These are phyloP conservation scores for Branchipolynoe longqiensis DNA, from an alignment of 2,888 invertebrate genomes.

Conservation along the genomic window DNA sequence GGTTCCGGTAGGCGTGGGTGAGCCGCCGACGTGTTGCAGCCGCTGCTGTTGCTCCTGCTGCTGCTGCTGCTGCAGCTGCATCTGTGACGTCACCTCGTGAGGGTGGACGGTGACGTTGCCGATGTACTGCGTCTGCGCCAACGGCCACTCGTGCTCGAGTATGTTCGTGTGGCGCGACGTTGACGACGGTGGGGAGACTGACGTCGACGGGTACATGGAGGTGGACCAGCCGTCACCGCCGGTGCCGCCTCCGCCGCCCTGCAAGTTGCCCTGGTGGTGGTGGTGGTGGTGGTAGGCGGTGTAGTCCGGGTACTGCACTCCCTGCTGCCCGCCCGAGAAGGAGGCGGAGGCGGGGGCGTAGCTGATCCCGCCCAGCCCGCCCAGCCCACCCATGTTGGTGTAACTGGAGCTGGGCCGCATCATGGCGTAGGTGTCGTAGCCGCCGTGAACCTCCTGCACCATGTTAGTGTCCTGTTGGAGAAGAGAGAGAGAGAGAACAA, in stretches of 20 bases:
- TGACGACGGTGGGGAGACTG: neutral
- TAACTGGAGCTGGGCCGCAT: slow-evolving; percentile 54
- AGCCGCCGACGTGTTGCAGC: neutral
- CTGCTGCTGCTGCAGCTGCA: neutral
- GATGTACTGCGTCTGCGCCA: slow-evolving; percentile 21
- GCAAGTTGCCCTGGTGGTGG: neutral
- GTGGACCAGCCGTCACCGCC: neutral
- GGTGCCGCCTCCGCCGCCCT: slow-evolving; percentile 2
- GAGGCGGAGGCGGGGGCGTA: neutral
- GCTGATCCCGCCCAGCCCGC: neutral
- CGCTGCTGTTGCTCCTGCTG: neutral
- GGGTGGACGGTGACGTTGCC: slow-evolving; percentile 43
- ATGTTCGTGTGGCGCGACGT: neutral
- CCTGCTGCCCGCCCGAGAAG: slow-evolving; percentile 23
- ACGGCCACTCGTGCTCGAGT: slow-evolving; percentile 11
- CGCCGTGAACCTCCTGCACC: slow-evolving; percentile 58
- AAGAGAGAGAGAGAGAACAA: no score
- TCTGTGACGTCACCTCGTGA: neutral
- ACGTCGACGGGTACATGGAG: slow-evolving; percentile 35
- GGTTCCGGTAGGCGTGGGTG: neutral
- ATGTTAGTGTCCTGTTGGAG: slow-evolving; percentile 55
- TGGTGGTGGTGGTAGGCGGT: slow-evolving; percentile 5
- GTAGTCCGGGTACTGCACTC: slow-evolving; percentile 41
- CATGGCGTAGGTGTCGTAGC: slow-evolving; percentile 28
- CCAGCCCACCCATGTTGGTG: slow-evolving; percentile 17